A percentile compares a stretch with the other conserved stretches of the same genome.
Conservation (phyloP, 2,113 vertebrate genomes). For the Periophthalmodon schlosseri region DNA sequence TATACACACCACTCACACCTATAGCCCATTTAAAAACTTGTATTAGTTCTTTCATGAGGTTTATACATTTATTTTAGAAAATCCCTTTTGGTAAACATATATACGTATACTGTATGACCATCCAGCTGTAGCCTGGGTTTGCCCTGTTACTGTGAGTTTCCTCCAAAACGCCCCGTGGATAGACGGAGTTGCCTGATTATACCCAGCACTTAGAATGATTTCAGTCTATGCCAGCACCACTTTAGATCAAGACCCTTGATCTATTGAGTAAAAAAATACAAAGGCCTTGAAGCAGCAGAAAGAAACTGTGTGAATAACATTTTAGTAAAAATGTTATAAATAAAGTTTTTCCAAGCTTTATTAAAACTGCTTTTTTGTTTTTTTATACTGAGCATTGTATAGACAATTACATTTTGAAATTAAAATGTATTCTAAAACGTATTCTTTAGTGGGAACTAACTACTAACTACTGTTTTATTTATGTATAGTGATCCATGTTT, state of each 20-base stretch:
- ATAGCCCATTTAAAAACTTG: constrained; percentile 19
- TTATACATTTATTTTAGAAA: neutral
- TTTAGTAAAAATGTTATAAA: no score
- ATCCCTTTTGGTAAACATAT: no score
- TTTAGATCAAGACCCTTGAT: constrained; percentile 78
- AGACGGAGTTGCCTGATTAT: constrained; percentile 77
- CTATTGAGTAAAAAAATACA: constrained; percentile 53
- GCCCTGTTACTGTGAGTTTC: constrained; percentile 54
- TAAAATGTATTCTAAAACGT: neutral
- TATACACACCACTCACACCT: constrained; percentile 38
- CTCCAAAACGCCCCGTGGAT: constrained; percentile 58
- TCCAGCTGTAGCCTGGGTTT: constrained; percentile 56
- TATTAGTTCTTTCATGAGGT: neutral
- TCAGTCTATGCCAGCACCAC: constrained; percentile 80
- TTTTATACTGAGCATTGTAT: neutral
- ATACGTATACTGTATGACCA: constrained; percentile 37
- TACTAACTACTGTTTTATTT: neutral
- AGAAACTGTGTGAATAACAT: no score
- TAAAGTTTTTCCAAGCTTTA: neutral
- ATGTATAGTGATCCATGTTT: neutral
- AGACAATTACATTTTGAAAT: neutral
- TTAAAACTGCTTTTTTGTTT: neutral
- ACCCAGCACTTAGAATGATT: constrained; percentile 80
- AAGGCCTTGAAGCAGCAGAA: constrained; percentile 9
- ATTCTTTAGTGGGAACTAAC: neutral